phyloP scores from a whole-genome alignment of 2,113 vertebrate genomes.

The Mohoua ochrocephala region DNA sequence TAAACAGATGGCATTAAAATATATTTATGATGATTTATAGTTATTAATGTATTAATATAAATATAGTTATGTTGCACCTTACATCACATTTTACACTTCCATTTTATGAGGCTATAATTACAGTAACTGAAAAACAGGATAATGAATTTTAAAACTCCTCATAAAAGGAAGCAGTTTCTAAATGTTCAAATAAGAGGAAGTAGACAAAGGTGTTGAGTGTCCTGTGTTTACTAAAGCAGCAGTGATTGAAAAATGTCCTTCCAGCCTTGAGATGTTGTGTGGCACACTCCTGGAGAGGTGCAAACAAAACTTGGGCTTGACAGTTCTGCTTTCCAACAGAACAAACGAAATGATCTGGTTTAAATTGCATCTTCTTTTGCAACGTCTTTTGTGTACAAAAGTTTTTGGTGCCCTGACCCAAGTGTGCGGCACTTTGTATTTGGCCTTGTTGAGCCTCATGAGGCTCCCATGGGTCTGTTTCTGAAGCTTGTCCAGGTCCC shows the following conservation, averaged over 20 bases:
- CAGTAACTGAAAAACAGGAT: background rate
- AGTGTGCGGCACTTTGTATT: background rate
- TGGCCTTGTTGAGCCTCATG: background rate
- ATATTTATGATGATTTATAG: background rate
- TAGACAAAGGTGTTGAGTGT: background rate
- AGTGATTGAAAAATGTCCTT: background rate
- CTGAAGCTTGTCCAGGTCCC: background rate
- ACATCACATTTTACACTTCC: background rate
- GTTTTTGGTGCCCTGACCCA: background rate
- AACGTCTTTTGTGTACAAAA: background rate
- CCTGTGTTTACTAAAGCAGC: background rate
- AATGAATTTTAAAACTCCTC: background rate
- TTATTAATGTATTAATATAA: background rate
- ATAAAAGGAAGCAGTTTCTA: background rate
- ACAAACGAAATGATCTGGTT: background rate
- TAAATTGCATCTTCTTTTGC: background rate
- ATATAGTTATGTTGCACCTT: background rate
- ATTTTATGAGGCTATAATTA: background rate
- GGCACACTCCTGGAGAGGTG: rapidly evolving
- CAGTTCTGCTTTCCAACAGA: background rate
- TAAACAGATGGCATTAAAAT: background rate
- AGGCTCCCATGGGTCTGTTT: background rate
- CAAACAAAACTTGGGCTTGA: background rate
- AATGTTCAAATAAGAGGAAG: background rate
- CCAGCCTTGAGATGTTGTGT: background rate